These are phyloP conservation scores for Chrysotoxum bicinctum DNA, from an alignment of 2,888 invertebrate species.

Conservation along the genomic window DNA sequence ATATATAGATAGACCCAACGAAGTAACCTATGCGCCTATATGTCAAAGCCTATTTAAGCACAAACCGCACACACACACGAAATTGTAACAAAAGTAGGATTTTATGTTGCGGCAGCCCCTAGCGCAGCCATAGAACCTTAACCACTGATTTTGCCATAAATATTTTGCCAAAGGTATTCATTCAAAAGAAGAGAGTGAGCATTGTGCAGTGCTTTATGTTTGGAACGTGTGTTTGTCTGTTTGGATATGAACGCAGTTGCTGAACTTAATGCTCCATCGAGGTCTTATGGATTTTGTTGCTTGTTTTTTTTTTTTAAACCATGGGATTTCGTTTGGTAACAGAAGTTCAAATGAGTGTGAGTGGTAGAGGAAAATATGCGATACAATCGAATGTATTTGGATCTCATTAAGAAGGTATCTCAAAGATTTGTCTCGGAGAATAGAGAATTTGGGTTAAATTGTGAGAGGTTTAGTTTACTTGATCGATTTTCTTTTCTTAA, in stretches of 20 bases:
- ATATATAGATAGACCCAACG: background rate
- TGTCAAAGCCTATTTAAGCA: slow-evolving; percentile 39
- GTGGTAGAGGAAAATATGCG: background rate
- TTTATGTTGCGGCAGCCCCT: slow-evolving; percentile 58
- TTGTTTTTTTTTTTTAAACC: background rate
- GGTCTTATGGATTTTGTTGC: background rate
- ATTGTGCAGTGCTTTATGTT: background rate
- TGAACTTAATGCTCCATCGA: slow-evolving; percentile 43
- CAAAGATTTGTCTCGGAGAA: background rate
- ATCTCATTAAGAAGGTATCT: slow-evolving; percentile 12
- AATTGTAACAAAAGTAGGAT: slow-evolving; percentile 66
- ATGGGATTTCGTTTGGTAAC: slow-evolving; percentile 13
- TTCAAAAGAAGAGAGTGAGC: slow-evolving; percentile 32
- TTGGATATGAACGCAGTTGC: slow-evolving; percentile 21
- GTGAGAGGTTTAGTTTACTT: background rate
- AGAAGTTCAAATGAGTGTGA: background rate
- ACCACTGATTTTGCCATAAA: slow-evolving; percentile 71
- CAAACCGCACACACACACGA: slow-evolving; percentile 39
- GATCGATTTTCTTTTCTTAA: background rate
- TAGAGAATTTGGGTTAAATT: background rate
- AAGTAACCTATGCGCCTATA: slow-evolving; percentile 31
- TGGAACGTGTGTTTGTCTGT: background rate
- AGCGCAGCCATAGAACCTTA: slow-evolving; percentile 58
- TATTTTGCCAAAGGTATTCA: slow-evolving; percentile 65
- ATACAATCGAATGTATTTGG: background rate